These are phyloP conservation scores for Python bivittatus DNA, from an alignment of 2,113 vertebrate genomes.

Conservation along the genomic window DNA sequence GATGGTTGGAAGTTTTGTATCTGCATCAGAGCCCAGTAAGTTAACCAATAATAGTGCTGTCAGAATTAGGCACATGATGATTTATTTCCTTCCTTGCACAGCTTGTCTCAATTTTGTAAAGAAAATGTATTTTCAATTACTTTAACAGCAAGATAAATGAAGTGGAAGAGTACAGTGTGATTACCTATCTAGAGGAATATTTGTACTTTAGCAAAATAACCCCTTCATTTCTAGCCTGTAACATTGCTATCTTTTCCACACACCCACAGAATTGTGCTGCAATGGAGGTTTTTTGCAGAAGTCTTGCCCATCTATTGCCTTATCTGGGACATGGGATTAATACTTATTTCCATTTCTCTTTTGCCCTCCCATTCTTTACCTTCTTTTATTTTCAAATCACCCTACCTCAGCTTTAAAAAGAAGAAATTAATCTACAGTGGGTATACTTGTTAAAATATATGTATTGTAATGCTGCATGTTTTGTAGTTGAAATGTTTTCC, in stretches of 20 bases:
- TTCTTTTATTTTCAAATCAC: neutral
- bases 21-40: neutral
- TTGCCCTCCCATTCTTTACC: neutral
- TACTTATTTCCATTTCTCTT: neutral
- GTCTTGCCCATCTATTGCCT: neutral
- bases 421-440: neutral
- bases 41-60: neutral
- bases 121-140: conserved; percentile 23
- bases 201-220: neutral
- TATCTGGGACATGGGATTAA: neutral
- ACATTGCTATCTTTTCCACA: neutral
- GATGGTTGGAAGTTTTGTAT: neutral
- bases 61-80: conserved; percentile 4
- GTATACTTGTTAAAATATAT: too few species aligned
- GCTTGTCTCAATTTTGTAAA: conserved; percentile 28
- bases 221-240: neutral
- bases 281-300: neutral
- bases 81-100: conserved; percentile 30
- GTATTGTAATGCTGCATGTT: neutral
- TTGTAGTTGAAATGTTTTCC: neutral
- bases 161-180: neutral
- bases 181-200: neutral
- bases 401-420: neutral
- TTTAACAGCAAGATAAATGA: conserved; percentile 20
- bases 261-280: neutral